A percentile compares a stretch with the other conserved stretches of the same genome.
Evolutionary conservation across 1,140 invertebrate species (phyloP).

Genomic region (Drosophila varians): DNA sequence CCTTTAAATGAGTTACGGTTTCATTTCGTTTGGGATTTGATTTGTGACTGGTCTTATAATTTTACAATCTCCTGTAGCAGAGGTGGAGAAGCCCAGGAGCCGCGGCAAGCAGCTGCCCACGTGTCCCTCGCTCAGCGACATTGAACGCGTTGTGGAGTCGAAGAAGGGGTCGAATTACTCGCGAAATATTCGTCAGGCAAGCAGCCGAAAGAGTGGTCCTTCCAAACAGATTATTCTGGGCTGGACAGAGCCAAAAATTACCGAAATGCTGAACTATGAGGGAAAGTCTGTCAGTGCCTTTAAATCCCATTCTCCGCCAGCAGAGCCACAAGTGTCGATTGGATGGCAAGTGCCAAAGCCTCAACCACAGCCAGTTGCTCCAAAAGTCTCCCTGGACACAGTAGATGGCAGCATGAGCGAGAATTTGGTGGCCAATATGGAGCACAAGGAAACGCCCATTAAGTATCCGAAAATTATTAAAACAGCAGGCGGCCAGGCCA

Average conservation of each 20-base stretch:
- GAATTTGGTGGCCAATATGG: constrained; percentile 69
- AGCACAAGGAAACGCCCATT: constrained; percentile 71
- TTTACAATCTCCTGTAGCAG: constrained; percentile 27
- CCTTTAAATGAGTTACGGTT: constrained; percentile 13
- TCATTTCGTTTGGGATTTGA: background rate
- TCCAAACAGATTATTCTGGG: constrained; percentile 61
- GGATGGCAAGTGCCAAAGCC: constrained; percentile 62
- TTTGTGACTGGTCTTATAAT: background rate
- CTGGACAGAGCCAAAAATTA: constrained; percentile 73
- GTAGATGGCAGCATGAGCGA: constrained; percentile 65
- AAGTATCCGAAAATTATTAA: constrained; percentile 46
- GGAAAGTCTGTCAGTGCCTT: constrained; percentile 37
- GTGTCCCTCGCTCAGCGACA: constrained; percentile 74
- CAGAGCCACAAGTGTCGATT: constrained; percentile 65
- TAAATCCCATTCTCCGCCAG: constrained; percentile 33
- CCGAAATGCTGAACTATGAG: constrained; percentile 73
- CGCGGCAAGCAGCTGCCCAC: constrained; percentile 35
- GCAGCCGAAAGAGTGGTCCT: constrained; percentile 22
- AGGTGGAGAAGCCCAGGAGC: constrained; percentile 41
- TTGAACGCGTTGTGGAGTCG: constrained; percentile 66
- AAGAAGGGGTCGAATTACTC: constrained; percentile 60
- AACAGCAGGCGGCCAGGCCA: constrained; percentile 20
- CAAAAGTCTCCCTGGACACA: constrained; percentile 70
- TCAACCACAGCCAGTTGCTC: constrained; percentile 29
- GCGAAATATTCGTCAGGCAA: constrained; percentile 59